Percentiles rank a stretch among this genome's conserved stretches.
Evolutionary conservation across 2,797 vertebrate genomes (phyloP).

Genomic region (Tokudaia tokunoshimensis): DNA sequence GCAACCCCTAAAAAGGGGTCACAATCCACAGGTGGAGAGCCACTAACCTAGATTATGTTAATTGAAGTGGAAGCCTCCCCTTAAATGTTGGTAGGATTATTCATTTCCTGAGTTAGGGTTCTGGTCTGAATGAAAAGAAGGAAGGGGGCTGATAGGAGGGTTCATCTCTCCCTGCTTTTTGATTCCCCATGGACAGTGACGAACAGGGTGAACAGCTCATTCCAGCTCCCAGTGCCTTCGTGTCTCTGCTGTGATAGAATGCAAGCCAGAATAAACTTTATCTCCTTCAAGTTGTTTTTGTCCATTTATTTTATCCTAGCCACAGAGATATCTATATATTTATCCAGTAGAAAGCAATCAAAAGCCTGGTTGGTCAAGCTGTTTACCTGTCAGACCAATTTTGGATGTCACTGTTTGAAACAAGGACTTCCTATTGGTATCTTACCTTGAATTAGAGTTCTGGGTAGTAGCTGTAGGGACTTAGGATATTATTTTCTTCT

Average conservation of each 20-base stretch:
- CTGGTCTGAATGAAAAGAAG: neutral
- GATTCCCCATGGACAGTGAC: neutral
- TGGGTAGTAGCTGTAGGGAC: neutral
- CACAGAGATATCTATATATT: neutral
- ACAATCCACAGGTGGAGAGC: neutral
- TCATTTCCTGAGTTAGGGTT: neutral
- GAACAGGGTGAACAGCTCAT: neutral
- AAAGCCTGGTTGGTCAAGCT: neutral
- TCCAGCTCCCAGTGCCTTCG: fast-evolving
- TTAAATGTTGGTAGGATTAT: neutral
- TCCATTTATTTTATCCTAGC: neutral
- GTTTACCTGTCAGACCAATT: neutral
- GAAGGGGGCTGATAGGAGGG: neutral
- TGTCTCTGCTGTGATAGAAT: neutral
- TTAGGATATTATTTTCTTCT: neutral
- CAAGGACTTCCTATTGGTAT: neutral
- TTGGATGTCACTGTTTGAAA: constrained; percentile 7
- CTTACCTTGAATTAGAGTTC: neutral
- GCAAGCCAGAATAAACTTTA: neutral
- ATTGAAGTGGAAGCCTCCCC: neutral
- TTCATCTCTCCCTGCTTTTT: neutral
- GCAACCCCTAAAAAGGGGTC: neutral
- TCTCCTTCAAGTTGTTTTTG: neutral
- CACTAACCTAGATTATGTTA: neutral
- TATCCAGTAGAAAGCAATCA: neutral